Evolutionary conservation across 2,113 vertebrate species (phyloP).

Genomic region (Piaya cayana): DNA sequence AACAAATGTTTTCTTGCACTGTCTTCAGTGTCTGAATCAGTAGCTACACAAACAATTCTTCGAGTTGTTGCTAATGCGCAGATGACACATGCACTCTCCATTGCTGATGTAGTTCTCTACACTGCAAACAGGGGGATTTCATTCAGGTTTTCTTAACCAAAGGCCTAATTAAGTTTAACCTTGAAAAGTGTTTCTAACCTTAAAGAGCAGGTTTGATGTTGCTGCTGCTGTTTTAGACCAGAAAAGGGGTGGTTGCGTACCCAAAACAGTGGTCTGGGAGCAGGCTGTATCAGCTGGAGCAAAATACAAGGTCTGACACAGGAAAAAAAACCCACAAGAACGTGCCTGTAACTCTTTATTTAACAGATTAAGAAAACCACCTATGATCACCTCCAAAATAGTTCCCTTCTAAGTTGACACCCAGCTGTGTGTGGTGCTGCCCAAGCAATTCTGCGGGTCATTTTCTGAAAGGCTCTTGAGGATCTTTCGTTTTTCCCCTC

Average conservation of each 20-base stretch:
- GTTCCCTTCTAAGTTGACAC: no score
- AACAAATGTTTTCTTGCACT: not conserved
- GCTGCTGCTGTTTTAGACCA: not conserved
- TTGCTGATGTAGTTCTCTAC: not conserved
- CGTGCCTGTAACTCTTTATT: no score
- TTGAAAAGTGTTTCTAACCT: not conserved
- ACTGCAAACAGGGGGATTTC: not conserved
- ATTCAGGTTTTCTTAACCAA: not conserved
- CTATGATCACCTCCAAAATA: no score
- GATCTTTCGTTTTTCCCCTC: no score
- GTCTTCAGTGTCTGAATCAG: not conserved
- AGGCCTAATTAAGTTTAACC: not conserved
- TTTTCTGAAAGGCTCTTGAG: no score
- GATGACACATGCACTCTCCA: not conserved
- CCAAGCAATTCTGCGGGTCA: no score
- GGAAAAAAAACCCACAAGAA: no score
- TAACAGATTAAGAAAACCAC: no score
- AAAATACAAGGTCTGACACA: not conserved
- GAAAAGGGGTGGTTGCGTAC: not conserved
- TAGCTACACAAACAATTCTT: not conserved
- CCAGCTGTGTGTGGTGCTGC: no score
- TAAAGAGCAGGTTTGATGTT: not conserved
- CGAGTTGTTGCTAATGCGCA: not conserved
- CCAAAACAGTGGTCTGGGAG: not conserved
- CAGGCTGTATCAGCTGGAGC: not conserved